Evolutionary conservation across 2,113 vertebrate species (phyloP).

Genomic region (Aythya baeri): DNA sequence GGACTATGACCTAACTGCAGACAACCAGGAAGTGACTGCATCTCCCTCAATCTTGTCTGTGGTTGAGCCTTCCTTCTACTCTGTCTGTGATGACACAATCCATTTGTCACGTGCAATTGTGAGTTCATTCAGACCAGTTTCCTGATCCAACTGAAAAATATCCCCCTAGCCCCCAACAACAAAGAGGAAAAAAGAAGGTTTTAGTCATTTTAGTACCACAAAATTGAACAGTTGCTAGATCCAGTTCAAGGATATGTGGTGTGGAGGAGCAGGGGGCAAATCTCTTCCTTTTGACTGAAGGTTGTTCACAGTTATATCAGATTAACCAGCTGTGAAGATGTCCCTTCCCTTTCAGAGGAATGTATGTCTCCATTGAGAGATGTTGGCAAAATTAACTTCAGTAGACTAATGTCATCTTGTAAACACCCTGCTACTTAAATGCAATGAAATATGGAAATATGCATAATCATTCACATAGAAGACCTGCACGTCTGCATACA

Average conservation of each 20-base stretch:
- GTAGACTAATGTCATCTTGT: background rate
- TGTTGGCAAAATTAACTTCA: background rate
- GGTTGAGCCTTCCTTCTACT: background rate
- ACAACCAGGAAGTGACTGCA: background rate
- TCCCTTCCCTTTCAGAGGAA: background rate
- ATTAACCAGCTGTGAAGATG: background rate
- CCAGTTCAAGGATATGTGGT: background rate
- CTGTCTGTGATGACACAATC: background rate
- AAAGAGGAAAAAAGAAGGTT: accelerated
- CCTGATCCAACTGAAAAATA: background rate
- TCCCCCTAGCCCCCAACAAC: background rate
- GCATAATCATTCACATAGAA: background rate
- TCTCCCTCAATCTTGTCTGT: background rate
- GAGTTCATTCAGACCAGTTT: background rate
- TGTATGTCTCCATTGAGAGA: background rate
- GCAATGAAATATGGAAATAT: background rate
- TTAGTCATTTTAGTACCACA: background rate
- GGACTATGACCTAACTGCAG: background rate
- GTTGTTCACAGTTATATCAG: background rate
- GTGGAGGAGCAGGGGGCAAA: background rate
- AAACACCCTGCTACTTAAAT: background rate
- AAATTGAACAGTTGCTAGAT: background rate
- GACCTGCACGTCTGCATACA: background rate
- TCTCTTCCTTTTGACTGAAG: background rate
- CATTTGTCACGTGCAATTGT: accelerated